Conservation (phyloP, 2,113 vertebrate species). For the human (Homo sapiens) region GRCh38 chr21:43989001-43989500, state of each 20-base stretch:
- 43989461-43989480: background rate
- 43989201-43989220: background rate
- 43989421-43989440: background rate
- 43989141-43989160: accelerated
- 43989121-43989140: no score
- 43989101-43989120: background rate
- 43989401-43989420: background rate
- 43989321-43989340: no score
- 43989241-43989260: background rate
- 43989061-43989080: background rate
- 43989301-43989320: no score
- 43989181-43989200: background rate
- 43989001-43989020: no score
- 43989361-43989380: background rate
- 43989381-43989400: background rate
- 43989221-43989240: background rate
- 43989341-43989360: no score
- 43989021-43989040: no score
- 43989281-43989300: background rate
- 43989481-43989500: background rate
- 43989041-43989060: no score
- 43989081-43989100: background rate
- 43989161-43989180: accelerated
- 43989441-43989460: background rate
- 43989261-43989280: background rate